Evolutionary conservation across 2,888 invertebrate genomes (phyloP).

Genomic region (Acronicta leporina): DNA sequence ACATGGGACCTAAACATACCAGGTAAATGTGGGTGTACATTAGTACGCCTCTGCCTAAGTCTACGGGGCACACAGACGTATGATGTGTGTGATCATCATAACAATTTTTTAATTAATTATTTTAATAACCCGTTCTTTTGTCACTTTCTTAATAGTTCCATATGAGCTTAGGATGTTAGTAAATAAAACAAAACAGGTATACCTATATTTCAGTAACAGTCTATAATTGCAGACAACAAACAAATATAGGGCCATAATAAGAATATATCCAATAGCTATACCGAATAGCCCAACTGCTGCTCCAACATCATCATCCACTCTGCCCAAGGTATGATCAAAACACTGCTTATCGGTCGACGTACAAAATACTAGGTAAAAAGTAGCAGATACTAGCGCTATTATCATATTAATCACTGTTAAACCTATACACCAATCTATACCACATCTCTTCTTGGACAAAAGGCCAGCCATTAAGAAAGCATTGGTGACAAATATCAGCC

Average conservation of each 20-base stretch:
- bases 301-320: not conserved
- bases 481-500: conserved; percentile 6
- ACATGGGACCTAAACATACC: no score
- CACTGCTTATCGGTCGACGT: not conserved
- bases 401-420: conserved; percentile 8
- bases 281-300: not conserved
- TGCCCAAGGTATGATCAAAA: conserved; percentile 1
- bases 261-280: not conserved
- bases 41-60: no score
- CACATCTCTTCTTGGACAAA: not conserved
- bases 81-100: no score
- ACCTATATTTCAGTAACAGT: conserved; percentile 5
- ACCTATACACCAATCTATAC: not conserved
- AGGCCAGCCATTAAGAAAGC: not conserved
- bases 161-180: no score
- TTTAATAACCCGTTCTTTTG: no score
- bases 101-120: no score
- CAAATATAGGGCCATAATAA: not conserved
- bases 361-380: conserved; percentile 4
- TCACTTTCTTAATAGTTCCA: no score
- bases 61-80: no score
- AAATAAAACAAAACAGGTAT: conserved; percentile 19
- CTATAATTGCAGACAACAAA: conserved; percentile 16
- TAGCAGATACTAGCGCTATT: not conserved
- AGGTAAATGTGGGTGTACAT: no score